Conservation (phyloP, 2,797 vertebrate genomes). For the Pangasius sanitwongsei region DNA sequence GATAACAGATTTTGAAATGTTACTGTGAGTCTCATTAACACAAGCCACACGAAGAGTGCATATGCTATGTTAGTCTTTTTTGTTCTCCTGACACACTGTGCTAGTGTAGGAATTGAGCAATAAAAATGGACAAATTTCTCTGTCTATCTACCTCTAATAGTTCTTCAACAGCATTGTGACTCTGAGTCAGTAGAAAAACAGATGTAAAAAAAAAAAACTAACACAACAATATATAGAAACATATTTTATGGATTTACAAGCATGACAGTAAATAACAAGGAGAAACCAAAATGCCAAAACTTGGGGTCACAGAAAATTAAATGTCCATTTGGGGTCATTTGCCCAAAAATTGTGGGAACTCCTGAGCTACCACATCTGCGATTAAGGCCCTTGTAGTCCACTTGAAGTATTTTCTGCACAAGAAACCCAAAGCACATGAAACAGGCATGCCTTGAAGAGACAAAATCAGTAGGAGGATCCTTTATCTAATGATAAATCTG, state of each 20-base stretch:
- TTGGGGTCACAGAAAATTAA: background rate
- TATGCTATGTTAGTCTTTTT: background rate
- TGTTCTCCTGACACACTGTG: background rate
- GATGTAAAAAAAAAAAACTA: background rate
- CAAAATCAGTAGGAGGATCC: background rate
- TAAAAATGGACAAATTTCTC: background rate
- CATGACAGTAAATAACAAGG: background rate
- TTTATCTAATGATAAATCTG: slow-evolving; percentile 10
- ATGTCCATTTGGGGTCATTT: background rate
- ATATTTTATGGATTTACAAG: background rate
- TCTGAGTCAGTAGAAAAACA: background rate
- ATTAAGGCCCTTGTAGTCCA: background rate
- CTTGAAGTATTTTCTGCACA: background rate
- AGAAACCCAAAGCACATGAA: background rate
- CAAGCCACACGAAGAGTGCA: background rate
- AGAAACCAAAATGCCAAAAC: background rate
- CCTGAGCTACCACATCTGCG: background rate
- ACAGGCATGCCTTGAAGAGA: background rate
- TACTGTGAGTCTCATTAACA: background rate
- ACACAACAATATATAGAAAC: background rate
- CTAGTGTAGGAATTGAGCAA: background rate
- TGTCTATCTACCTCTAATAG: background rate
- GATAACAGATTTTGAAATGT: background rate
- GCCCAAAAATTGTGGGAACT: background rate
- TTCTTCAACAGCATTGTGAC: background rate